Conservation (phyloP, 2,888 invertebrate species). For the Periphyllus acericola region DNA sequence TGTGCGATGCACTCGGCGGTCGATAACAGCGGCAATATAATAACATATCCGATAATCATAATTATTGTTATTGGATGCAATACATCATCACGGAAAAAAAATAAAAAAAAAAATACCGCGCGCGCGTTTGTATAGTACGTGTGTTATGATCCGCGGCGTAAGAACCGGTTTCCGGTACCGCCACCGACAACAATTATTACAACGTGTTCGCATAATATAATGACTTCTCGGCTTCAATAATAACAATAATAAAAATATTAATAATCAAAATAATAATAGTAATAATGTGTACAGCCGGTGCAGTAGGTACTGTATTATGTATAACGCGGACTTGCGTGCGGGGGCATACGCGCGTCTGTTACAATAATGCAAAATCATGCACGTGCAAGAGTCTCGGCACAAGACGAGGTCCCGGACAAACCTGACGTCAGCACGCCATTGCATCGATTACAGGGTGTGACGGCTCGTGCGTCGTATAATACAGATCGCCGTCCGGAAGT, state of each 20-base stretch:
- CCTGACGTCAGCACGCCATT: too few relatives aligned
- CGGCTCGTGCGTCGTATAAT: too few relatives aligned
- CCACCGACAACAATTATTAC: neutral
- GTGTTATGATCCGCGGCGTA: neutral
- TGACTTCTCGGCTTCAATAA: neutral
- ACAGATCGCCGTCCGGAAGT: too few relatives aligned
- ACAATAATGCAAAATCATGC: too few relatives aligned
- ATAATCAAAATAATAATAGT: too few relatives aligned
- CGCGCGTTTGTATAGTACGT: neutral
- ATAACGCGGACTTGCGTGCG: too few relatives aligned
- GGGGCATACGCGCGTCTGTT: too few relatives aligned
- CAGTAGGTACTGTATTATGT: neutral
- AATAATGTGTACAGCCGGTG: neutral
- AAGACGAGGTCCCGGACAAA: neutral
- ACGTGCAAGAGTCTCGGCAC: neutral
- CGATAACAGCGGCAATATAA: neutral
- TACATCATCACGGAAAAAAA: neutral
- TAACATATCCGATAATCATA: neutral
- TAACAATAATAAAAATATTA: conserved; percentile 1
- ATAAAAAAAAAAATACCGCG: neutral
- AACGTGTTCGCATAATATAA: neutral
- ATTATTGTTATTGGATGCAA: conserved; percentile 33
- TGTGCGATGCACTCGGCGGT: neutral
- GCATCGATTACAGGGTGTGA: too few relatives aligned
- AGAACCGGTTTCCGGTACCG: conserved; percentile 37